Base-by-base conservation (phyloP, 2,888 invertebrate genomes). In the Notodonta dromedarius region DNA sequence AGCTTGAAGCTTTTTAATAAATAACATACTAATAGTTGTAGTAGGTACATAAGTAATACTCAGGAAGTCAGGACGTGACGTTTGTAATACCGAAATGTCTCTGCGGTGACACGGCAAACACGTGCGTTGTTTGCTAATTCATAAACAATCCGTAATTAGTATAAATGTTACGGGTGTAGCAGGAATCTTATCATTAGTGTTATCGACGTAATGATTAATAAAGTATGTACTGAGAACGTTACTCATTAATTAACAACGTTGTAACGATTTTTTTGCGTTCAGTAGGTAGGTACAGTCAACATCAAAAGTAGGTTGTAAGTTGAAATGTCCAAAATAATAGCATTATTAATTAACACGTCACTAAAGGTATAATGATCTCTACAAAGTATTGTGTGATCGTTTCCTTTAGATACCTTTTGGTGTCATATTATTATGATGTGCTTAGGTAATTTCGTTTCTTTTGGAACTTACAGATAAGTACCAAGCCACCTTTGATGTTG, bases 141-240 rank as follows among this genome's bases (percentile, higher is more conserved):
- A 14, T 58, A 32, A 57, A 57, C 51, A 68, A 58, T n/a, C 54
- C 53, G 40, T 61, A 59, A 50, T 54, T 50, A 58, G 12, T 65
- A 61, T 54, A 44, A 58, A 68, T 52, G 61, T 67, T 55, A 57
- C 46, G 46, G n/a, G 46, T 46, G 46, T 46, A 58, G 52, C 55
- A 42, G 58, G 16, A 40, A 53, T 57, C 35, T 59, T 60, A 58
- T 52, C 52, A 40, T 57, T 61, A 59, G 14, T n/a, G n/a, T 46
- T 46, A 46, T 46, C 46, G 4, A n/a, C n/a, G 5, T 46, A 46
- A 46, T 46, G n/a, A n/a, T n/a, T 4, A 42, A 4, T 9, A 42
- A 42, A 11, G 12, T 42, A 42, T 11, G 4, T 11, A n/a, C 46
- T 13, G 9, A 46, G 13, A 6, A 11, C 11, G 11, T 9, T n/a